Conservation (phyloP, 2,888 invertebrate genomes). For the Polia nebulosa region DNA sequence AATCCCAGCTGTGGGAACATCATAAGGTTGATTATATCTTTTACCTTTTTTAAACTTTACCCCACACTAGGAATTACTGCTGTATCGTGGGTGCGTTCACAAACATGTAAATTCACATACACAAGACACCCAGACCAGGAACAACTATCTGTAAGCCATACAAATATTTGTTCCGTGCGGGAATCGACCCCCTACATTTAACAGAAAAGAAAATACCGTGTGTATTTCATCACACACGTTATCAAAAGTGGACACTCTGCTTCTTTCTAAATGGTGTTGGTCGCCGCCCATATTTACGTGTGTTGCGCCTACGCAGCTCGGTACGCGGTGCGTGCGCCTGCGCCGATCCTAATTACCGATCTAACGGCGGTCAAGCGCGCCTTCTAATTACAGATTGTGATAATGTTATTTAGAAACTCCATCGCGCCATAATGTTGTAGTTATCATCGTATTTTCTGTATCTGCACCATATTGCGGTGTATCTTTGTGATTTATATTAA, state of each 20-base stretch:
- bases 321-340: constrained; percentile 62
- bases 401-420: constrained; percentile 65
- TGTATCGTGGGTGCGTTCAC: no score
- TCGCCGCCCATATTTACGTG: constrained; percentile 49
- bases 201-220: no score
- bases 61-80: no score
- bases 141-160: no score
- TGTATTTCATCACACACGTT: not conserved
- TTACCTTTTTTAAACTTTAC: no score
- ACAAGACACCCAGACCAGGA: no score
- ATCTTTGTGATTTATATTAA: constrained; percentile 61
- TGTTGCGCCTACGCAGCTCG: constrained; percentile 64
- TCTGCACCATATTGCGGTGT: constrained; percentile 37
- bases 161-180: no score
- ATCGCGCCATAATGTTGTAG: constrained; percentile 43
- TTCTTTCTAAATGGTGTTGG: not conserved
- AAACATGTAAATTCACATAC: no score
- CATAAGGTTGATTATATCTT: no score
- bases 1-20: no score
- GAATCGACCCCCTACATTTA: no score
- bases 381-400: constrained; percentile 79
- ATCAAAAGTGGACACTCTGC: constrained; percentile 26
- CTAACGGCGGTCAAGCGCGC: constrained; percentile 75
- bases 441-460: constrained; percentile 48
- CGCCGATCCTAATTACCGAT: constrained; percentile 83